Conservation (phyloP, 2,113 vertebrate genomes). For the Aythya baeri region DNA sequence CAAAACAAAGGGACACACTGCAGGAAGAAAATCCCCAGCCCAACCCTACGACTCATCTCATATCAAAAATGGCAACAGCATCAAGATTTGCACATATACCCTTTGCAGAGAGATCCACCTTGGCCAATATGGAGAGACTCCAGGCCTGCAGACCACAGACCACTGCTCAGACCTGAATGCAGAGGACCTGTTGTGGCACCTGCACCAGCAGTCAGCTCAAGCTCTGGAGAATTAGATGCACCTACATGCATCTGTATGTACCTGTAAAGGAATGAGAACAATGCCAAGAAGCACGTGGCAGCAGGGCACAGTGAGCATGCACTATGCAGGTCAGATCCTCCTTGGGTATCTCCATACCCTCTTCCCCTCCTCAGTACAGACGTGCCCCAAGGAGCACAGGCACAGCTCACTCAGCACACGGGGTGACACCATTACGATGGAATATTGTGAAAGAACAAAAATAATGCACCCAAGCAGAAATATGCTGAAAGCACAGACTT, state of each 20-base stretch:
- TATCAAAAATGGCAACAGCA: not conserved
- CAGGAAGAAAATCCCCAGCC: not conserved
- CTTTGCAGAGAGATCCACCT: not conserved
- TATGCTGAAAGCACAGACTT: constrained; percentile 14
- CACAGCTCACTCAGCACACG: not conserved
- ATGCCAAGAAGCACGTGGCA: fast-evolving
- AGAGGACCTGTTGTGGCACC: fast-evolving
- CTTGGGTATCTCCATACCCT: fast-evolving
- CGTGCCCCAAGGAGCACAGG: not conserved
- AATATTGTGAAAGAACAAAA: not conserved
- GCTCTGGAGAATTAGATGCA: not conserved
- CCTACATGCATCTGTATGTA: too few species aligned
- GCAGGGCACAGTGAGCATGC: fast-evolving
- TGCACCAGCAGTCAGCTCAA: not conserved
- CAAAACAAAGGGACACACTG: not conserved
- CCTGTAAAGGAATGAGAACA: not conserved
- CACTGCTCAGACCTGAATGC: not conserved
- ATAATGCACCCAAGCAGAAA: not conserved
- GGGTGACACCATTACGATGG: not conserved
- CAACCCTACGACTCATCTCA: fast-evolving
- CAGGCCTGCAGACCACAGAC: fast-evolving
- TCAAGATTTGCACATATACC: not conserved
- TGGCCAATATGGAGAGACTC: not conserved
- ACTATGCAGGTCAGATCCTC: not conserved
- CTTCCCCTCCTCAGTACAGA: not conserved